phyloP scores from a whole-genome alignment of 2,888 invertebrate genomes.

The Lasioglossum vierecki region DNA sequence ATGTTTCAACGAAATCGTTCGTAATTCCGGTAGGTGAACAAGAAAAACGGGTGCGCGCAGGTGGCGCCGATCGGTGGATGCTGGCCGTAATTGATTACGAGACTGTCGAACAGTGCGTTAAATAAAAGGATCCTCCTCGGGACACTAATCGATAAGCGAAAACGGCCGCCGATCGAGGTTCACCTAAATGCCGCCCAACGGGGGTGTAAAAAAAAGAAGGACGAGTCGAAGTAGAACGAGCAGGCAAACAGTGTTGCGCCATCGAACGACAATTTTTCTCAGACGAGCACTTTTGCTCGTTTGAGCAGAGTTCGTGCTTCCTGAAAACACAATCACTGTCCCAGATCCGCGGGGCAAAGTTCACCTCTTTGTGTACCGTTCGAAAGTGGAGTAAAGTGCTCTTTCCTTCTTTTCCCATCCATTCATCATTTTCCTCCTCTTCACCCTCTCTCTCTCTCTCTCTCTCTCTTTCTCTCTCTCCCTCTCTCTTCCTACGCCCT shows the following conservation, averaged over 20 bases:
- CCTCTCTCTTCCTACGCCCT: slow-evolving; percentile 21
- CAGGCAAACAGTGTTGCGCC: slow-evolving; percentile 39
- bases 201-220: neutral
- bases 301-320: slow-evolving; percentile 60
- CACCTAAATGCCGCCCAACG: slow-evolving; percentile 8
- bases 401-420: slow-evolving; percentile 40
- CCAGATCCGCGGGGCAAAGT: slow-evolving; percentile 66
- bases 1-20: slow-evolving; percentile 36
- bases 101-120: neutral
- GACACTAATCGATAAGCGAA: neutral
- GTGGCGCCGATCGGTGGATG: slow-evolving; percentile 48
- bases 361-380: slow-evolving; percentile 67
- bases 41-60: slow-evolving; percentile 52
- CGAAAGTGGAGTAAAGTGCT: slow-evolving; percentile 68
- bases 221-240: slow-evolving; percentile 42
- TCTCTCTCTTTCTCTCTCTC: slow-evolving; percentile 24
- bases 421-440: slow-evolving; percentile 40
- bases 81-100: slow-evolving; percentile 47
- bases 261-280: slow-evolving; percentile 62
- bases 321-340: slow-evolving; percentile 69
- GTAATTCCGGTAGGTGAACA: slow-evolving; percentile 39
- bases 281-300: slow-evolving; percentile 54
- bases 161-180: neutral
- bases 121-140: neutral
- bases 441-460: slow-evolving; percentile 16